These are phyloP conservation scores for Hyposmocoma kahamanoa DNA, from an alignment of 1,140 invertebrate species.

Conservation along the genomic window DNA sequence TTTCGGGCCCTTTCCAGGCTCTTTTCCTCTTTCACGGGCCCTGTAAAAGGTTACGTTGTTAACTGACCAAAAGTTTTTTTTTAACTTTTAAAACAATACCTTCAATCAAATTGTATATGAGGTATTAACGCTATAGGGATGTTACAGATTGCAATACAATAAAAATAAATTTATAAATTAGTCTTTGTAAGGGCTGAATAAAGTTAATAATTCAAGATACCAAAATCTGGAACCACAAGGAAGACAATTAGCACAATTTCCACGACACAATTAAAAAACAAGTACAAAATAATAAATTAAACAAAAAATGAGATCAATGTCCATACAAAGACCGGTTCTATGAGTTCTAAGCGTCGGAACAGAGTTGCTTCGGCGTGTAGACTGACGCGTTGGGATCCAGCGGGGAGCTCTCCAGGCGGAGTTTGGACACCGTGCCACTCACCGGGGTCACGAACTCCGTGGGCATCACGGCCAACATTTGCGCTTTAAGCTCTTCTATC, in stretches of 20 bases:
- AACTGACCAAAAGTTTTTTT: no score
- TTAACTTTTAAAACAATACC: no score
- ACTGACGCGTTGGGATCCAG: slow-evolving; percentile 94
- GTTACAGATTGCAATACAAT: slow-evolving; percentile 10
- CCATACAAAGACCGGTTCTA: slow-evolving; percentile 40
- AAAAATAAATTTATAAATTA: background rate
- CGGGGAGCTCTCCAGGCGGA: slow-evolving; percentile 71
- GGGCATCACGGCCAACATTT: slow-evolving; percentile 94
- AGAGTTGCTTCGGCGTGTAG: slow-evolving; percentile 87
- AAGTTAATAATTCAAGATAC: background rate
- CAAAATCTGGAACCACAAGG: background rate
- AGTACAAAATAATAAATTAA: slow-evolving; percentile 24
- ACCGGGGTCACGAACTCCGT: slow-evolving; percentile 69
- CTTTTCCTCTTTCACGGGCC: no score
- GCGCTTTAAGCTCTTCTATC: slow-evolving; percentile 92
- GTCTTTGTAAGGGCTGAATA: background rate
- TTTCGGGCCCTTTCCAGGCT: no score
- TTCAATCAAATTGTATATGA: no score
- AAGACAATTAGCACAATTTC: background rate
- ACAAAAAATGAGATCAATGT: slow-evolving; percentile 54
- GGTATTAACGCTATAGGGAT: background rate
- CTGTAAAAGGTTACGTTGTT: no score
- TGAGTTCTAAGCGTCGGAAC: slow-evolving; percentile 34
- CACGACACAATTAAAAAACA: slow-evolving; percentile 7
- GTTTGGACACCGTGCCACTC: slow-evolving; percentile 75